These are phyloP conservation scores for Bombus pascuorum DNA, from an alignment of 1,140 invertebrate species.

Conservation along the genomic window DNA sequence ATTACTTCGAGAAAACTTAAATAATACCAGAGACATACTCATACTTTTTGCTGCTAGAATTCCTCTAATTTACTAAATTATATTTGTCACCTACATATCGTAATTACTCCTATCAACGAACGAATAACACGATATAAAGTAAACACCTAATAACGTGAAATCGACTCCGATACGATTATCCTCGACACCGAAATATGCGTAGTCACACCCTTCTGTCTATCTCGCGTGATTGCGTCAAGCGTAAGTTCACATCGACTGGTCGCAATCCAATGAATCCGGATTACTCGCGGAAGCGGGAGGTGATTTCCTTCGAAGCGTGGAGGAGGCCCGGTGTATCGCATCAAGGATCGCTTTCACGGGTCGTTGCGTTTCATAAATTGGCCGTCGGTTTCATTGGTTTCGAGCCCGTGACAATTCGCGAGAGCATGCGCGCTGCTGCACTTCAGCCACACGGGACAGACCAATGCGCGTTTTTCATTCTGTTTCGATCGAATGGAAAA, in stretches of 20 bases:
- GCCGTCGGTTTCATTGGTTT: constrained; percentile 63
- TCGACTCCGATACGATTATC: constrained; percentile 11
- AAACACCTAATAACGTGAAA: constrained; percentile 22
- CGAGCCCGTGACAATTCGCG: constrained; percentile 49
- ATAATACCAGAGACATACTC: neutral
- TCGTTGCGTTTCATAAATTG: constrained; percentile 70
- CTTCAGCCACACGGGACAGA: constrained; percentile 33
- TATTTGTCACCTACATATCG: neutral
- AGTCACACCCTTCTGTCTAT: constrained; percentile 1
- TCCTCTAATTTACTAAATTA: neutral
- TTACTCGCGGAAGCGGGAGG: constrained; percentile 24
- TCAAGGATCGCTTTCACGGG: constrained; percentile 69
- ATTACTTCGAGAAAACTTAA: neutral
- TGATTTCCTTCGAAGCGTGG: constrained; percentile 29
- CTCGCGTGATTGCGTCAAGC: neutral
- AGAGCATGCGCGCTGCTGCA: constrained; percentile 18
- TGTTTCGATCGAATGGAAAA: constrained; percentile 27
- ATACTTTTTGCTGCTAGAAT: neutral
- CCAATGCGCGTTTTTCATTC: constrained; percentile 42
- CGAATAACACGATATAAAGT: too few relatives aligned
- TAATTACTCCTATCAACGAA: neutral
- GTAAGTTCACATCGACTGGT: constrained; percentile 5
- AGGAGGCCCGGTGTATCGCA: constrained; percentile 45
- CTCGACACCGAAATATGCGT: neutral
- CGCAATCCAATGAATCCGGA: constrained; percentile 45